These are phyloP conservation scores for Maccullochella peelii DNA, from an alignment of 2,113 vertebrate genomes.

Conservation along the genomic window DNA sequence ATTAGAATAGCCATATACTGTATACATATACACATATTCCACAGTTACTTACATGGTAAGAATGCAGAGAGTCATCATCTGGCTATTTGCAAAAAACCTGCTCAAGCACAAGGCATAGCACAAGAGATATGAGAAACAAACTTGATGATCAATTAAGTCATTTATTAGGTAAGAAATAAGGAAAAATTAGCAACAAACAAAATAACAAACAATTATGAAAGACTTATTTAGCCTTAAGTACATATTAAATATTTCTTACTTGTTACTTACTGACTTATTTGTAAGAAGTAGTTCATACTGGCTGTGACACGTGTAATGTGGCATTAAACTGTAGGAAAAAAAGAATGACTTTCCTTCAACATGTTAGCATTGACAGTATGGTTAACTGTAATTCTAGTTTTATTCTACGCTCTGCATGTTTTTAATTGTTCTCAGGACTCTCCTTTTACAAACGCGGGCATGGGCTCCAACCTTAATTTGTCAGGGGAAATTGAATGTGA, in stretches of 20 bases:
- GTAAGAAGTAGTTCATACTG: too few species aligned
- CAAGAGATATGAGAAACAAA: background rate
- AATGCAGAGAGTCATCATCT: background rate
- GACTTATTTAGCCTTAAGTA: background rate
- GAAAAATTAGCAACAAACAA: background rate
- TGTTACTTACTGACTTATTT: too few species aligned
- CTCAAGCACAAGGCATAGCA: background rate
- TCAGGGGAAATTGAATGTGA: slow-evolving; percentile 98
- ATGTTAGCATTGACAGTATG: slow-evolving; percentile 6
- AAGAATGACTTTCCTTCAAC: background rate
- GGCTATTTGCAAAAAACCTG: background rate
- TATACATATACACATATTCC: background rate
- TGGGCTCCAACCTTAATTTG: slow-evolving; percentile 98
- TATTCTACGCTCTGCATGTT: slow-evolving; percentile 26
- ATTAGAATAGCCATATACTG: background rate
- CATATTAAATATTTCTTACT: too few species aligned
- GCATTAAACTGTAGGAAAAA: background rate
- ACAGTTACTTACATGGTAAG: background rate
- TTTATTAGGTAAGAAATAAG: background rate
- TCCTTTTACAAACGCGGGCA: slow-evolving; percentile 98
- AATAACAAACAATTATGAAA: background rate
- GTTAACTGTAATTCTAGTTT: slow-evolving; percentile 40
- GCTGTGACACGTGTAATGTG: background rate
- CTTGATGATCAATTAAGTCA: background rate
- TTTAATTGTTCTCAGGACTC: slow-evolving; percentile 90